These are phyloP conservation scores for Volucella bombylans DNA, from an alignment of 2,888 invertebrate genomes.

Conservation along the genomic window DNA sequence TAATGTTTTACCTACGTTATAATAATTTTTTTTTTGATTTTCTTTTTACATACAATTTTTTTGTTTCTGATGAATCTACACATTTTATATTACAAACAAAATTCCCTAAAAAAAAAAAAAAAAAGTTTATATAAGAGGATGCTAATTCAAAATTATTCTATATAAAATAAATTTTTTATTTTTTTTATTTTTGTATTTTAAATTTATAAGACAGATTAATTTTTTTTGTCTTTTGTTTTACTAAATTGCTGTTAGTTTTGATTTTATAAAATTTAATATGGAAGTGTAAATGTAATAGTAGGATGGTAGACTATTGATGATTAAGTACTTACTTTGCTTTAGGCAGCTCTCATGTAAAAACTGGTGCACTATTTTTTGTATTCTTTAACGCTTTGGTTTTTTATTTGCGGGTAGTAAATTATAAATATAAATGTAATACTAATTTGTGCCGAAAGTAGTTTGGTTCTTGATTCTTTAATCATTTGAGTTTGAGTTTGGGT, in stretches of 20 bases:
- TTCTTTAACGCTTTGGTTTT: slow-evolving; percentile 7
- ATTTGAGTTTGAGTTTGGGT: no score
- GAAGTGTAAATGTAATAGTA: slow-evolving; percentile 72
- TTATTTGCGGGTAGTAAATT: slow-evolving; percentile 8
- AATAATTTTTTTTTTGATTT: slow-evolving; percentile 32
- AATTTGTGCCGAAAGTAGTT: no score
- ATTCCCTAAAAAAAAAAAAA: slow-evolving; percentile 1
- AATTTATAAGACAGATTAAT: slow-evolving; percentile 13
- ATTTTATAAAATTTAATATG: slow-evolving; percentile 15
- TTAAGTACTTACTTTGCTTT: slow-evolving; percentile 41
- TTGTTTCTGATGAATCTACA: slow-evolving; percentile 27
- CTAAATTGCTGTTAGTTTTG: neutral
- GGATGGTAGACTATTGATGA: slow-evolving; percentile 28
- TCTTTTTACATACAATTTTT: slow-evolving; percentile 17
- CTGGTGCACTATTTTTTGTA: slow-evolving; percentile 65
- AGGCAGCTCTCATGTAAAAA: slow-evolving; percentile 36
- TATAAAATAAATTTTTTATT: neutral
- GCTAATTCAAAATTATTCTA: slow-evolving; percentile 35
- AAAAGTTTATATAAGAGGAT: slow-evolving; percentile 43
- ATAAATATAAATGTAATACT: neutral
- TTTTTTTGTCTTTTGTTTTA: slow-evolving; percentile 8
- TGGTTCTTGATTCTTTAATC: no score
- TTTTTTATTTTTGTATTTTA: slow-evolving; percentile 40
- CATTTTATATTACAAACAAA: slow-evolving; percentile 31
- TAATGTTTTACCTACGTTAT: slow-evolving; percentile 24